phyloP scores from a whole-genome alignment of 2,888 invertebrate genomes.

The Odontocolon sp. region DNA sequence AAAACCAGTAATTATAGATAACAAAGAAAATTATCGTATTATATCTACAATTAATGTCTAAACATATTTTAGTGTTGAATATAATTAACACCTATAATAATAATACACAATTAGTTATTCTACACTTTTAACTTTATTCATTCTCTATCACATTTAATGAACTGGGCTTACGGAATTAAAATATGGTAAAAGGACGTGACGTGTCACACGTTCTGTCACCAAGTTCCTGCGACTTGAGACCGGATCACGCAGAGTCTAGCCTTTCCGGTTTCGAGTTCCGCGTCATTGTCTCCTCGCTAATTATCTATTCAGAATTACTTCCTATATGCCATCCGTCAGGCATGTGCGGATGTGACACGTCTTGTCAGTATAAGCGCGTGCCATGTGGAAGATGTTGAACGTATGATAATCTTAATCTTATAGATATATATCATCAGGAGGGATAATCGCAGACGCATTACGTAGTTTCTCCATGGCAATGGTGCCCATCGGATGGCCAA shows the following conservation, averaged over 20 bases:
- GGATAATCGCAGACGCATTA: constrained; percentile 25
- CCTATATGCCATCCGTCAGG: constrained; percentile 61
- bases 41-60: too few relatives aligned
- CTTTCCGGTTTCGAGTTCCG: constrained; percentile 71
- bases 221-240: constrained; percentile 44
- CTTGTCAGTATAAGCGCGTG: constrained; percentile 45
- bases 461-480: too few relatives aligned
- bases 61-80: too few relatives aligned
- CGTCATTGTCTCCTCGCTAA: constrained; percentile 72
- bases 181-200: constrained; percentile 60
- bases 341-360: constrained; percentile 76
- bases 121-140: constrained; percentile 1
- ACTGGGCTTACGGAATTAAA: constrained; percentile 42
- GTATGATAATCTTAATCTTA: constrained; percentile 63
- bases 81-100: too few relatives aligned
- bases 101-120: constrained; percentile 9
- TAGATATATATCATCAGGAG: too few relatives aligned
- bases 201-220: constrained; percentile 58
- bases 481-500: constrained; percentile 47
- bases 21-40: too few relatives aligned
- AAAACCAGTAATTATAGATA: too few relatives aligned
- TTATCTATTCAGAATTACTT: constrained; percentile 77
- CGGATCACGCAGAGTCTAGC: constrained; percentile 55
- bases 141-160: not conserved
- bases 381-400: constrained; percentile 51